A percentile compares a stretch with the other conserved stretches of the same genome.
Evolutionary conservation across 2,113 vertebrate genomes (phyloP).

Genomic region (Sturnus vulgaris): DNA sequence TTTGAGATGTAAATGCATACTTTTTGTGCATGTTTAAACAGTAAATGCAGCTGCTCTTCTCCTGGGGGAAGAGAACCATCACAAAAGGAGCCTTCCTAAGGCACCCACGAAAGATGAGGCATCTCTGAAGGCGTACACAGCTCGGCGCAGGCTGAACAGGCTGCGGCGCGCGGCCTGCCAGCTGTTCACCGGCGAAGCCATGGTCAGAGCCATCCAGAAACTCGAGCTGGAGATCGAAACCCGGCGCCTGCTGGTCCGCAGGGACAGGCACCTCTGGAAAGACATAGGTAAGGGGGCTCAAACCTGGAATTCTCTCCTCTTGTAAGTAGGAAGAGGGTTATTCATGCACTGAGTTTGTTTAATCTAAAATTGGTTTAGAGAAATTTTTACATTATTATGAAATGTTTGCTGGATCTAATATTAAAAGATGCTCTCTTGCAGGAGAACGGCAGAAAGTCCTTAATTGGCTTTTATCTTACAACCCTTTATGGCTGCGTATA

Average conservation of each 20-base stretch:
- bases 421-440: constrained; percentile 43
- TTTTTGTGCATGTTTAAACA: constrained; percentile 22
- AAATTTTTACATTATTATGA: neutral
- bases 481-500: constrained; percentile 93
- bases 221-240: constrained; percentile 89
- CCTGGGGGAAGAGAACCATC: constrained; percentile 71
- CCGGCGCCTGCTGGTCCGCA: constrained; percentile 83
- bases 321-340: neutral
- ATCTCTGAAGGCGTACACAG: constrained; percentile 88
- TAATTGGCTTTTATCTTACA: constrained; percentile 92
- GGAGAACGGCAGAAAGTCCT: constrained; percentile 91
- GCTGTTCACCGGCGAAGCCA: constrained; percentile 82
- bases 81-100: constrained; percentile 78
- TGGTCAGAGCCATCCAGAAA: constrained; percentile 87
- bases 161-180: constrained; percentile 84
- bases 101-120: constrained; percentile 94
- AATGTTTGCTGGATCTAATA: neutral
- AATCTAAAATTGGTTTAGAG: neutral
- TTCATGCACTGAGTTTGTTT: neutral
- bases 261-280: constrained; percentile 93
- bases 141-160: constrained; percentile 81
- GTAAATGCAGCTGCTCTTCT: constrained; percentile 83
- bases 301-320: neutral
- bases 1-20: neutral
- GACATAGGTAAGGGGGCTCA: constrained; percentile 83